Evolutionary conservation across 1,140 invertebrate species (phyloP).

Genomic region (Drosophila nannoptera): DNA sequence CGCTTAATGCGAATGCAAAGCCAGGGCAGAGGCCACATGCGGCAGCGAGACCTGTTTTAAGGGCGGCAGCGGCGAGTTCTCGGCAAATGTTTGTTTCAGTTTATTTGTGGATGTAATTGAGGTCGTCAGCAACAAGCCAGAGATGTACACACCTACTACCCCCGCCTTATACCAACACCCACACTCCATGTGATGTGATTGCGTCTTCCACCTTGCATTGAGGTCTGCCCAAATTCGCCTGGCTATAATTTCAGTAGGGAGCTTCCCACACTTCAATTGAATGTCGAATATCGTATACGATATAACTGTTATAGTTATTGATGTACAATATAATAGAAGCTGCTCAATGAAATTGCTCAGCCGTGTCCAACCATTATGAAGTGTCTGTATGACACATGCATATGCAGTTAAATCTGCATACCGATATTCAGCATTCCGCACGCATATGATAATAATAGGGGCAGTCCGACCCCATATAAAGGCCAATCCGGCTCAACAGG

Average conservation of each 20-base stretch:
- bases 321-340: not conserved
- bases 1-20: slow-evolving; percentile 42
- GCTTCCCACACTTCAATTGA: slow-evolving; percentile 7
- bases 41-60: slow-evolving; percentile 4
- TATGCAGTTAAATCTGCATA: no score
- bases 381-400: no score
- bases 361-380: not conserved
- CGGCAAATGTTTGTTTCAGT: slow-evolving; percentile 72
- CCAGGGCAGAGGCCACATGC: slow-evolving; percentile 23
- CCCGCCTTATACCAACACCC: not conserved
- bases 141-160: slow-evolving; percentile 2
- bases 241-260: slow-evolving; percentile 19
- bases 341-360: not conserved
- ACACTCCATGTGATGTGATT: slow-evolving; percentile 15
- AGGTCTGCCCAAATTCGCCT: slow-evolving; percentile 20
- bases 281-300: not conserved
- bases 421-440: no score
- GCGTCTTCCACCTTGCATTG: not conserved
- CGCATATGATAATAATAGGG: no score
- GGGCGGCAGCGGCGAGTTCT: slow-evolving; percentile 54
- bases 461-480: no score
- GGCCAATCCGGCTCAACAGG: no score
- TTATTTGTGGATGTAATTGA: slow-evolving; percentile 75
- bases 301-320: not conserved
- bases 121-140: slow-evolving; percentile 61